Evolutionary conservation across 2,113 vertebrate species (phyloP).

Genomic region (Malaclemys terrapin): DNA sequence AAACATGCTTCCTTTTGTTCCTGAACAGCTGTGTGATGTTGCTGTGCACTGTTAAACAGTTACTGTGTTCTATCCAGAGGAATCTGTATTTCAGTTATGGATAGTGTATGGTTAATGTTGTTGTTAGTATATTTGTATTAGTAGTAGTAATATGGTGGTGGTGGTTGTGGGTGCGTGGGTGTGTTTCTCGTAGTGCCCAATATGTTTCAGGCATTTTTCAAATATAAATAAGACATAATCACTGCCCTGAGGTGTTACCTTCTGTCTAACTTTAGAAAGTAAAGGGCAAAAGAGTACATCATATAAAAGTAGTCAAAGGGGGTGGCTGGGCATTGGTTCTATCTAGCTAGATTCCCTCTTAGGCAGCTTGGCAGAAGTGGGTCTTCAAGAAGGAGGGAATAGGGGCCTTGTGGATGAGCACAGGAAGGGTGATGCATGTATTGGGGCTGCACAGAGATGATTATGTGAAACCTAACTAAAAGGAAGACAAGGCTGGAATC

Average conservation of each 20-base stretch:
- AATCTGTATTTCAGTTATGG: not conserved
- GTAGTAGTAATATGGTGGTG: rapidly evolving
- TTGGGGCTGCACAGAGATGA: not conserved
- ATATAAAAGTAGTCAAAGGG: too few species aligned
- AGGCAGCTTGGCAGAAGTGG: not conserved
- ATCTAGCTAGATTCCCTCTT: not conserved
- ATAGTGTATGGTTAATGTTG: not conserved
- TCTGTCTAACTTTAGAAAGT: too few species aligned
- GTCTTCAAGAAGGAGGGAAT: not conserved
- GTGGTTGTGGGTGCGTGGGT: not conserved
- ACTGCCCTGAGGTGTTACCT: not conserved
- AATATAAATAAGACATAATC: rapidly evolving
- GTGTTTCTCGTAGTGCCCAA: not conserved
- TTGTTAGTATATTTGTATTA: not conserved
- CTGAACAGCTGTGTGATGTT: not conserved
- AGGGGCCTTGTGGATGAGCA: rapidly evolving
- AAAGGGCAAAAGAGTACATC: too few species aligned
- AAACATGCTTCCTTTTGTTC: not conserved
- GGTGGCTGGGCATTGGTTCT: not conserved
- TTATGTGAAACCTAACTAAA: rapidly evolving
- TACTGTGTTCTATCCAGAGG: not conserved
- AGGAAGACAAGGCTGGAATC: not conserved
- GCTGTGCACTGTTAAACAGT: not conserved
- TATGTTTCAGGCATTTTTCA: not conserved
- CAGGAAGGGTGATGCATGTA: rapidly evolving